phyloP scores from a whole-genome alignment of 2,888 invertebrate species.

The Laspeyria flexula region DNA sequence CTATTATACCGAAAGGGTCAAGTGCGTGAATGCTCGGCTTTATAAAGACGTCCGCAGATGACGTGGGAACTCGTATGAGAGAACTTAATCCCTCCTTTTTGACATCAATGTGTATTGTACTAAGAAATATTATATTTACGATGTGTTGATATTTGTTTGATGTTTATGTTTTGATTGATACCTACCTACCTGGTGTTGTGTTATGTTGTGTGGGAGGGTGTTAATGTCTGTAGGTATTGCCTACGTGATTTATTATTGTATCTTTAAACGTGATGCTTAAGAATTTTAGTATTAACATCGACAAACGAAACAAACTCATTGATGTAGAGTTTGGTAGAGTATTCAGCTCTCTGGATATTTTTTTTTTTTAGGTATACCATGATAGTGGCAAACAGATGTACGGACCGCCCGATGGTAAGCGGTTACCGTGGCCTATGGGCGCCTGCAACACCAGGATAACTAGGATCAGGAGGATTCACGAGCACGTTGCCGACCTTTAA shows the following conservation, averaged over 20 bases:
- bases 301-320: no score
- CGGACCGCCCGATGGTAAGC: no score
- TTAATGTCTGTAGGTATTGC: neutral
- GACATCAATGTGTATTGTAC: slow-evolving; percentile 42
- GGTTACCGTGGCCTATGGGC: no score
- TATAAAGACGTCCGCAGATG: slow-evolving; percentile 73
- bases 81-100: slow-evolving; percentile 43
- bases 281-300: no score
- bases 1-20: slow-evolving; percentile 77
- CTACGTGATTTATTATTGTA: neutral
- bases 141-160: slow-evolving; percentile 13
- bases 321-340: no score
- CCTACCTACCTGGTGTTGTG: slow-evolving; percentile 1
- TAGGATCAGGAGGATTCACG: no score
- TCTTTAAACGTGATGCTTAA: no score
- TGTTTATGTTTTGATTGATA: slow-evolving; percentile 24
- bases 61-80: slow-evolving; percentile 72
- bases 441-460: no score
- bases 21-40: slow-evolving; percentile 69
- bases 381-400: no score
- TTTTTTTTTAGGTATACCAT: no score
- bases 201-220: slow-evolving; percentile 8
- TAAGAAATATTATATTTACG: slow-evolving; percentile 12
- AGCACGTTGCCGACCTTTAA: no score
- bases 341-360: no score